These are phyloP conservation scores for Acanthurus leucopareius DNA, from an alignment of 2,797 vertebrate species.

Conservation along the genomic window DNA sequence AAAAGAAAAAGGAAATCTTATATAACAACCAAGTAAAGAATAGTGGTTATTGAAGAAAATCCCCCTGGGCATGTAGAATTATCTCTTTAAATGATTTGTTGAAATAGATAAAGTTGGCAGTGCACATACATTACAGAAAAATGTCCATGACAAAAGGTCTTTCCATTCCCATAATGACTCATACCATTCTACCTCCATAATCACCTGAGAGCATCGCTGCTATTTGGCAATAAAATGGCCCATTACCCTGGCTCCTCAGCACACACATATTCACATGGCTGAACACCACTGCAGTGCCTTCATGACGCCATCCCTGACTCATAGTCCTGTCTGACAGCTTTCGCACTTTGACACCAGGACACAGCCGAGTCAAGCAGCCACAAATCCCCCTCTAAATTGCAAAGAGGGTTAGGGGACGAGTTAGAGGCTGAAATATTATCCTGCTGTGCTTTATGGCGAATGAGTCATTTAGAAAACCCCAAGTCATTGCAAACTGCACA, in stretches of 20 bases:
- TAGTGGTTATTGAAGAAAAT: background rate
- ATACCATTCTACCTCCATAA: slow-evolving; percentile 29
- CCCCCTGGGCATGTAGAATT: background rate
- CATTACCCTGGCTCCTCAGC: slow-evolving; percentile 49
- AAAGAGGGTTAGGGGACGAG: slow-evolving; percentile 8
- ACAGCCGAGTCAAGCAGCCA: slow-evolving; percentile 36
- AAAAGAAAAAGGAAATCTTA: too few species aligned
- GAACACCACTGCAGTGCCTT: slow-evolving; percentile 43
- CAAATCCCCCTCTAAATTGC: slow-evolving; percentile 49
- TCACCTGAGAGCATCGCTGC: slow-evolving; percentile 36
- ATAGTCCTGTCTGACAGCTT: slow-evolving; percentile 55
- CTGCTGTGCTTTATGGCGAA: slow-evolving; percentile 44
- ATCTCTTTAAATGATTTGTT: background rate
- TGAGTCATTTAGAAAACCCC: slow-evolving; percentile 58
- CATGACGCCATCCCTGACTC: slow-evolving; percentile 72
- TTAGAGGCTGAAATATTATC: slow-evolving; percentile 43
- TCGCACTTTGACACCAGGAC: slow-evolving; percentile 61
- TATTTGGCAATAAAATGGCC: slow-evolving; percentile 57
- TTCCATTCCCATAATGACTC: slow-evolving; percentile 18
- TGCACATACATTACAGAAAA: slow-evolving; percentile 5
- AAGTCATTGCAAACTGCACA: slow-evolving; percentile 32
- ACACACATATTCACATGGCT: slow-evolving; percentile 39
- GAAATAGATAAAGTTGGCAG: slow-evolving; percentile 4
- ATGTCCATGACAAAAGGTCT: slow-evolving; percentile 10
- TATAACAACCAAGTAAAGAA: too few species aligned